These are phyloP conservation scores for Sepiola atlantica DNA, from an alignment of 2,888 invertebrate species.

Conservation along the genomic window DNA sequence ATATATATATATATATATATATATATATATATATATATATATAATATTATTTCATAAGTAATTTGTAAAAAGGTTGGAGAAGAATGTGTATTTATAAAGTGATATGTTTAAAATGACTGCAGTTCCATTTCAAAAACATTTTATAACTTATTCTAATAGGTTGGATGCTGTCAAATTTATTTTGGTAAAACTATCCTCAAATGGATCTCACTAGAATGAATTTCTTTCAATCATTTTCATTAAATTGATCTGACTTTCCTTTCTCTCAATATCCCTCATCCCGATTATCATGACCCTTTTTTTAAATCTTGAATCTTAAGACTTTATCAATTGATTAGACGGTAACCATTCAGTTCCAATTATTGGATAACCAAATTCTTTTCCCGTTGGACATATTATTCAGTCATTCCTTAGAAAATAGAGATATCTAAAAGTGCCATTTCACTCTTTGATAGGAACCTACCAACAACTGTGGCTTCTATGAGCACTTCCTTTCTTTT, in stretches of 20 bases:
- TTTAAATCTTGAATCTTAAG: neutral
- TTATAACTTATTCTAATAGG: neutral
- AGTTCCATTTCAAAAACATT: neutral
- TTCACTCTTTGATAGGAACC: neutral
- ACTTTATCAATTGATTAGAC: neutral
- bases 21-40: too few species aligned
- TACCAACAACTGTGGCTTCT: neutral
- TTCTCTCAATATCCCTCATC: too few species aligned
- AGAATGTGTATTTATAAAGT: neutral
- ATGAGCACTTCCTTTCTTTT: neutral
- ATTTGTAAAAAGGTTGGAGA: neutral
- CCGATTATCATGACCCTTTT: neutral
- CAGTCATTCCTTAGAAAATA: neutral
- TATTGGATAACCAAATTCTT: neutral
- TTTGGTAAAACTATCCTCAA: neutral
- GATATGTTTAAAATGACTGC: neutral
- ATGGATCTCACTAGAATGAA: neutral
- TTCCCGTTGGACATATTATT: neutral
- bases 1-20: too few species aligned
- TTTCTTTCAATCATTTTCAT: neutral
- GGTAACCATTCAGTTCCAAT: neutral
- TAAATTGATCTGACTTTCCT: neutral
- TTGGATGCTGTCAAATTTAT: neutral
- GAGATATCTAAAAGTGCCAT: neutral
- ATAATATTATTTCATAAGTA: too few species aligned